Evolutionary conservation across 2,113 vertebrate genomes (phyloP).

Genomic region (Chionomys nivalis): DNA sequence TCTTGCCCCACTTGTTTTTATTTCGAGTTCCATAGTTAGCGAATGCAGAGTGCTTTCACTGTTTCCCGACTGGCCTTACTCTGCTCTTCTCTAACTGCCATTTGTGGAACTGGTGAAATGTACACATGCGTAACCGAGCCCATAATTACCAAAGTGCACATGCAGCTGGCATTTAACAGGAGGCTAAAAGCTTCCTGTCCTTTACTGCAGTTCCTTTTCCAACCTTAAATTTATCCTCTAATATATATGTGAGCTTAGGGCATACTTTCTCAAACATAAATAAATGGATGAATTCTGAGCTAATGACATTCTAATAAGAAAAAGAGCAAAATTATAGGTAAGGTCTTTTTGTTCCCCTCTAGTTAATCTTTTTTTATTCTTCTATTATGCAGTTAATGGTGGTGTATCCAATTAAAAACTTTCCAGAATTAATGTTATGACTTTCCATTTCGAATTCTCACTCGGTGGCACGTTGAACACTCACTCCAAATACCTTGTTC

Average conservation of each 20-base stretch:
- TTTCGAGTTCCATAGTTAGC: slow-evolving; percentile 3
- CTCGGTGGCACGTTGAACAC: neutral
- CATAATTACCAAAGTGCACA: slow-evolving; percentile 60
- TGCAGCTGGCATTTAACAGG: slow-evolving; percentile 10
- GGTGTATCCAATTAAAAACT: slow-evolving; percentile 13
- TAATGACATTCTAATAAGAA: slow-evolving; percentile 57
- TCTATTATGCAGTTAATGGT: slow-evolving; percentile 25
- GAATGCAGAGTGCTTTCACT: neutral
- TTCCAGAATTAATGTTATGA: neutral
- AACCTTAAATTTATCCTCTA: slow-evolving; percentile 55
- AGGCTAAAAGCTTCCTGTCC: slow-evolving; percentile 49
- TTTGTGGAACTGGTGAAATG: slow-evolving; percentile 36
- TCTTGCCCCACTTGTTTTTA: neutral
- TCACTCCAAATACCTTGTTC: neutral
- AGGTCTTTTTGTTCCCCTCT: neutral
- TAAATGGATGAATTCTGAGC: slow-evolving; percentile 28
- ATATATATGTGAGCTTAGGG: slow-evolving; percentile 43
- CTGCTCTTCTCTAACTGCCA: slow-evolving; percentile 17
- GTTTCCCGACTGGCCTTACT: slow-evolving; percentile 13
- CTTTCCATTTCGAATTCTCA: neutral
- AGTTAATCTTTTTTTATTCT: slow-evolving; percentile 41
- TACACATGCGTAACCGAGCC: slow-evolving; percentile 47
- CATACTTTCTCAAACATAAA: slow-evolving; percentile 49
- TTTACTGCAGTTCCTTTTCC: slow-evolving; percentile 11
- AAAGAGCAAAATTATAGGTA: neutral